A percentile compares a stretch with the other conserved stretches of the same genome.
These are phyloP conservation scores for Oreochromis aureus DNA, from an alignment of 2,113 vertebrate species.

Conservation along the genomic window DNA sequence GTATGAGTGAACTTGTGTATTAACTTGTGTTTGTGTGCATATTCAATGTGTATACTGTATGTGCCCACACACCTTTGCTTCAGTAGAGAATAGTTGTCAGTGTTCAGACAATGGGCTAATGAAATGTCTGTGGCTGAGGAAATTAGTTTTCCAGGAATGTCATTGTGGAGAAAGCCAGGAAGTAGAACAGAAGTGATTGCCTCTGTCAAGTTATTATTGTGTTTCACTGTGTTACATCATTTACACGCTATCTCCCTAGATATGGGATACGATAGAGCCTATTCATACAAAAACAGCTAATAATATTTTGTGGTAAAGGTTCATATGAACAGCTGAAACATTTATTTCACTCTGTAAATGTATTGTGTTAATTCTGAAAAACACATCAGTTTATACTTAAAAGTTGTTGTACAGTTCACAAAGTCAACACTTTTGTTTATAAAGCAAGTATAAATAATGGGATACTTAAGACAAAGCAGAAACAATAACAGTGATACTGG, in stretches of 20 bases:
- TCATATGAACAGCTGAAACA: conserved; percentile 16
- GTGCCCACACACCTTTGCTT: conserved; percentile 24
- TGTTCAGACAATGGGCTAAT: conserved; percentile 64
- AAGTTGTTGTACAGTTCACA: background rate
- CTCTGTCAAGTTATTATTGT: conserved; percentile 62
- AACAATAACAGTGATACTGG: background rate
- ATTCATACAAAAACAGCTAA: conserved; percentile 37
- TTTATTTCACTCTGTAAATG: background rate
- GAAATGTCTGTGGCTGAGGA: conserved; percentile 56
- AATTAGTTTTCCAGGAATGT: conserved; percentile 59
- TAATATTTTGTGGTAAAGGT: conserved; percentile 8
- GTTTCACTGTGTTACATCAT: conserved; percentile 69
- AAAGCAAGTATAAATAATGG: background rate
- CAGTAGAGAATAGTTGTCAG: conserved; percentile 38
- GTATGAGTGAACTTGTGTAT: background rate
- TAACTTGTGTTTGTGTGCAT: conserved; percentile 5
- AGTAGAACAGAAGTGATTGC: conserved; percentile 58
- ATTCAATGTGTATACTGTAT: conserved; percentile 15
- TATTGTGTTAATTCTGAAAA: background rate
- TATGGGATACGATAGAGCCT: conserved; percentile 39
- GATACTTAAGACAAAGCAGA: background rate
- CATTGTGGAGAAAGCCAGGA: conserved; percentile 60
- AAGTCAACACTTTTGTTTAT: background rate
- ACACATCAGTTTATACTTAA: background rate
- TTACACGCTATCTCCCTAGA: conserved; percentile 30